Conservation (phyloP, 2,888 invertebrate species). For the Leuctra nigra region DNA sequence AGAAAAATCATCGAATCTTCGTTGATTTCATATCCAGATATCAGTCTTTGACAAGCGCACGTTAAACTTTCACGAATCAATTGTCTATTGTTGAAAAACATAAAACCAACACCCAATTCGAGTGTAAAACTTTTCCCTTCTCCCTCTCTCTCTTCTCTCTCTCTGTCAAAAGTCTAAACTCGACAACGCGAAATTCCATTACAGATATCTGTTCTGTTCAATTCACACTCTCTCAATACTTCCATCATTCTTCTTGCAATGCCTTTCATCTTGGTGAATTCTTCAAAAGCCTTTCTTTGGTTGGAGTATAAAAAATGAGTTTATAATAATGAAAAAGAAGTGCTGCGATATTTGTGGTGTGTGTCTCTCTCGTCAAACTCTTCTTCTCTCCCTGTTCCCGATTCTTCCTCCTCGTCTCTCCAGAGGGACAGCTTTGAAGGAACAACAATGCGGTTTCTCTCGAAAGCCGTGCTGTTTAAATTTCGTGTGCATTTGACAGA, state of each 20-base stretch:
- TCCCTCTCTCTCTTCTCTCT: too few relatives aligned
- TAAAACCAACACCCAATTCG: background rate
- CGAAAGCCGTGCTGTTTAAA: constrained; percentile 29
- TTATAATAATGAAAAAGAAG: constrained; percentile 17
- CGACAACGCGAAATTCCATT: constrained; percentile 20
- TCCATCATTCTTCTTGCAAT: constrained; percentile 14
- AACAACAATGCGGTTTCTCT: constrained; percentile 22
- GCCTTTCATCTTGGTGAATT: constrained; percentile 10
- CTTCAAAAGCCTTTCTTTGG: constrained; percentile 10
- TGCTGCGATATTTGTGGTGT: constrained; percentile 19
- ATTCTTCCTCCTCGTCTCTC: constrained; percentile 18
- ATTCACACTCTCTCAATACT: constrained; percentile 19
- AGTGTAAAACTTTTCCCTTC: constrained; percentile 10
- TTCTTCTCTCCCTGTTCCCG: too few relatives aligned
- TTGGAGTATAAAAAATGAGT: constrained; percentile 16
- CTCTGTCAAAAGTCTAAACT: constrained; percentile 5
- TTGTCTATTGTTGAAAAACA: too few relatives aligned
- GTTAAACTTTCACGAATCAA: too few relatives aligned
- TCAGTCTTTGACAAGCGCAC: too few relatives aligned
- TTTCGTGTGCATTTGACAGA: constrained; percentile 30
- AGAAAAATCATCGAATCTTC: too few relatives aligned
- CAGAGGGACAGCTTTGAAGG: constrained; percentile 27
- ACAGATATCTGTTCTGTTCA: constrained; percentile 21
- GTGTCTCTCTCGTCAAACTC: constrained; percentile 6
- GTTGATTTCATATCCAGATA: too few relatives aligned